Percentiles rank a stretch among this genome's conserved stretches.
These are phyloP conservation scores for Acrocephalus kingi DNA, from an alignment of 2,113 vertebrate genomes.

Conservation along the genomic window DNA sequence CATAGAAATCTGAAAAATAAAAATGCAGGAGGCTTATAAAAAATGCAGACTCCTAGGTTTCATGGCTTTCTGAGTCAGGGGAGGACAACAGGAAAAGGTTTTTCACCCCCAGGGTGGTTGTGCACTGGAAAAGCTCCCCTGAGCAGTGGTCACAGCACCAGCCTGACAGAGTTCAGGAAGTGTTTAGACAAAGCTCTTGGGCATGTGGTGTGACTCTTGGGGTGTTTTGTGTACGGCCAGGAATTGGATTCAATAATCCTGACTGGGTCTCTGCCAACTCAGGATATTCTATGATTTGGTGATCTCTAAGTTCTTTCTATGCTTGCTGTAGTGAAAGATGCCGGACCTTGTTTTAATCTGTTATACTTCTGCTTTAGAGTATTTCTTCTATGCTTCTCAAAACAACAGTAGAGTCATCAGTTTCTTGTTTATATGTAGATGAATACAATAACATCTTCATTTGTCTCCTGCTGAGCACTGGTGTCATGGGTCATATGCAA, in stretches of 20 bases:
- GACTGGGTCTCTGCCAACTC: neutral
- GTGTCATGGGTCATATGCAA: neutral
- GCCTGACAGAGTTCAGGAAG: neutral
- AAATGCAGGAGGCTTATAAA: neutral
- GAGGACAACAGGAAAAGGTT: neutral
- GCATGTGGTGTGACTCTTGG: neutral
- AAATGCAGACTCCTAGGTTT: neutral
- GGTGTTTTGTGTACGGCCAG: neutral
- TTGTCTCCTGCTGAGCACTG: neutral
- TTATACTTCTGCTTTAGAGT: neutral
- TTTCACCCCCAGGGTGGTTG: neutral
- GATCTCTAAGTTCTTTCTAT: neutral
- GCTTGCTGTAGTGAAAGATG: neutral
- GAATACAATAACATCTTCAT: neutral
- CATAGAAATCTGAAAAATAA: neutral
- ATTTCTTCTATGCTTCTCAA: too few species aligned
- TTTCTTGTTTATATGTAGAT: neutral
- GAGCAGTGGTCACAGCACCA: neutral
- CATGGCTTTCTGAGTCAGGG: neutral
- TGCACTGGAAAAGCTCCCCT: neutral
- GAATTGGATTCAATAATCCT: neutral
- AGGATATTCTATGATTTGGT: neutral
- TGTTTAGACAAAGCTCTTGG: neutral
- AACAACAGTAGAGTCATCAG: neutral
- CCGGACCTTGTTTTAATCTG: neutral